These are phyloP conservation scores for Homarus gammarus DNA, from an alignment of 2,888 invertebrate species.

Conservation along the genomic window DNA sequence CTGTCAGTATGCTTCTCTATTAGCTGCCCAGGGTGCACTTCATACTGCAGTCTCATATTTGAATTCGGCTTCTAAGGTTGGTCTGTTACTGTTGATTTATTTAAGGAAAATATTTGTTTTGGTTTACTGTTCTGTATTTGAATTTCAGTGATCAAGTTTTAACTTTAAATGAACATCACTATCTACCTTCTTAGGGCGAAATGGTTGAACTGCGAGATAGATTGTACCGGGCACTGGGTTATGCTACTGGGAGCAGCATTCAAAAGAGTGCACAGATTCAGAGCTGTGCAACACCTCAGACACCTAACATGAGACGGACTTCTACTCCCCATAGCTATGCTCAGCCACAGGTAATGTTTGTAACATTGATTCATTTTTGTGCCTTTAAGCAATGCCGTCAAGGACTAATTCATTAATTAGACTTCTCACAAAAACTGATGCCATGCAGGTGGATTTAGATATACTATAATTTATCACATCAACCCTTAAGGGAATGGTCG, in stretches of 20 bases:
- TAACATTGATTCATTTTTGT: too few relatives aligned
- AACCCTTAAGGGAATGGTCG: too few relatives aligned
- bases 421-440: too few relatives aligned
- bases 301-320: conserved; percentile 30
- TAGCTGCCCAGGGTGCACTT: conserved; percentile 75
- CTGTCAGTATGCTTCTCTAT: conserved; percentile 72
- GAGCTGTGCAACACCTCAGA: background rate
- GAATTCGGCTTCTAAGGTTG: conserved; percentile 63
- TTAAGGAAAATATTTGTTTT: background rate
- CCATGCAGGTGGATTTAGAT: too few relatives aligned
- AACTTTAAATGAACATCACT: too few relatives aligned
- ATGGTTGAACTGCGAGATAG: conserved; percentile 68
- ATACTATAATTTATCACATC: too few relatives aligned
- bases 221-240: conserved; percentile 69
- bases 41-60: conserved; percentile 75
- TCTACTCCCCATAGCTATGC: conserved; percentile 42
- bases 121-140: too few relatives aligned
- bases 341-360: conserved; percentile 36
- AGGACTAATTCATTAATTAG: background rate
- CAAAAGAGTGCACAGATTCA: background rate
- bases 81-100: background rate
- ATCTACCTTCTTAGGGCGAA: conserved; percentile 59
- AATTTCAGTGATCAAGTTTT: too few relatives aligned
- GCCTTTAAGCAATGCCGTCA: background rate
- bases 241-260: conserved; percentile 40